Conservation (phyloP, 2,888 invertebrate species). For the Lottia gigantea region DNA sequence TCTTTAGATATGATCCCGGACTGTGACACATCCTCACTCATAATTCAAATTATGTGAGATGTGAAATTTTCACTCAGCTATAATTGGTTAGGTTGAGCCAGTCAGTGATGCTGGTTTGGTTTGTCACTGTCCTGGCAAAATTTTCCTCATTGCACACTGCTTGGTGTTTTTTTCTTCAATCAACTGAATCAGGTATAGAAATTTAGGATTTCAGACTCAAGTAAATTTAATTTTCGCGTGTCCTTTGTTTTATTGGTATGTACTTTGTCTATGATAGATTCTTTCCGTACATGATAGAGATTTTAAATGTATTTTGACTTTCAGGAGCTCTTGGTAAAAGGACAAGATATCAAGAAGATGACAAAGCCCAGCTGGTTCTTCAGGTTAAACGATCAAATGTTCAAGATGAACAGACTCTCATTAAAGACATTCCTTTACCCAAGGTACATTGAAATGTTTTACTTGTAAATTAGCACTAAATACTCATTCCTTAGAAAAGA, state of each 20-base stretch:
- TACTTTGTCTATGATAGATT: not conserved
- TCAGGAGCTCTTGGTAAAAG: constrained; percentile 84
- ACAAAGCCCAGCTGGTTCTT: constrained; percentile 85
- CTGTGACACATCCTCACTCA: too few relatives aligned
- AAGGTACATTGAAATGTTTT: constrained; percentile 19
- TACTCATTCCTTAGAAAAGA: too few relatives aligned
- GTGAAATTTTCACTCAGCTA: too few relatives aligned
- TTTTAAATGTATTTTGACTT: not conserved
- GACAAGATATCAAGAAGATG: constrained; percentile 86
- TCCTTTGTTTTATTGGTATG: too few relatives aligned
- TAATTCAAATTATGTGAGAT: too few relatives aligned
- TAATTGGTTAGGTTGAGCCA: too few relatives aligned
- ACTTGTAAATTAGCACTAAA: too few relatives aligned
- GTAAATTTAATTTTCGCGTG: too few relatives aligned
- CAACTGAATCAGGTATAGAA: not conserved
- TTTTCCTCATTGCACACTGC: too few relatives aligned
- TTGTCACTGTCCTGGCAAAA: constrained; percentile 10
- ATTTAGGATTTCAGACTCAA: not conserved
- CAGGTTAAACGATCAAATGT: constrained; percentile 70
- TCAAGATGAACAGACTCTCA: not conserved
- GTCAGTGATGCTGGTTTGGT: not conserved
- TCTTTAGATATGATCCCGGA: too few relatives aligned
- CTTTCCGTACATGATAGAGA: not conserved
- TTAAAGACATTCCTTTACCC: constrained; percentile 14
- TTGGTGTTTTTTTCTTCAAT: not conserved